Percentiles rank a stretch among this genome's conserved stretches.
phyloP scores from a whole-genome alignment of 2,888 invertebrate genomes.

The Andrena praecox region DNA sequence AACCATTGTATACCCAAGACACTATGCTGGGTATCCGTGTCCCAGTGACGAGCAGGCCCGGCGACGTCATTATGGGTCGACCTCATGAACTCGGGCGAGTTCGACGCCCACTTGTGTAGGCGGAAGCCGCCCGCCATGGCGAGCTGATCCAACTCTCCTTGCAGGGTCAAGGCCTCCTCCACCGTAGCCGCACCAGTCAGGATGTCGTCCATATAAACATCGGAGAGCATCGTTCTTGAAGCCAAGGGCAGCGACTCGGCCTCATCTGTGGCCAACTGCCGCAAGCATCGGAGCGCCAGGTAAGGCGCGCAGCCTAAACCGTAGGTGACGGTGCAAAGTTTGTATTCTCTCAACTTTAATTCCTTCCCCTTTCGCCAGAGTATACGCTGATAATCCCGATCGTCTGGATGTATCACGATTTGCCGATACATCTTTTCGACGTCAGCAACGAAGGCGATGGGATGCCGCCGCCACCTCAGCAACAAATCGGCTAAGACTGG shows the following conservation, averaged over 20 bases:
- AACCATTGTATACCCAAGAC: conserved; percentile 55
- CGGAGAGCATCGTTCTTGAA: conserved; percentile 22
- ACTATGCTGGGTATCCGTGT: not conserved
- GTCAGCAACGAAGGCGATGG: too few relatives aligned
- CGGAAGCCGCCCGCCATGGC: conserved; percentile 55
- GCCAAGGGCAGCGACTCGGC: conserved; percentile 42
- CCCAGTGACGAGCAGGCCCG: not conserved
- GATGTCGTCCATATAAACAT: conserved; percentile 62
- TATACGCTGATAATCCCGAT: conserved; percentile 78
- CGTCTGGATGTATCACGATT: not conserved
- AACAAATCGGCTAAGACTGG: too few relatives aligned
- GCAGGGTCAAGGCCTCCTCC: not conserved
- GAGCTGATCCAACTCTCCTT: conserved; percentile 33
- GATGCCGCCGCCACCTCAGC: too few relatives aligned
- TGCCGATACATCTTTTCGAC: conserved; percentile 23
- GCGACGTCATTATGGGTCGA: not conserved
- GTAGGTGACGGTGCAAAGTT: conserved; percentile 51
- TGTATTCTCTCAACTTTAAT: conserved; percentile 11
- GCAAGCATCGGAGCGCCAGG: conserved; percentile 37
- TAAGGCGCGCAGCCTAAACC: conserved; percentile 44
- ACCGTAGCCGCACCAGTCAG: conserved; percentile 46
- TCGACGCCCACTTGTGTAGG: conserved; percentile 34
- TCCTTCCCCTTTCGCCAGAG: conserved; percentile 70
- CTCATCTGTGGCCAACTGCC: conserved; percentile 49
- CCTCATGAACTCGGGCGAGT: not conserved